These are phyloP conservation scores for honey bee (Apis mellifera) DNA, from an alignment of 1,140 invertebrate genomes.

Conservation along the genomic window Amel_HAv3.1 CM009932.2:10608001-10608500, in stretches of 20 bases:
- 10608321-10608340: not conserved
- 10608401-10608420: constrained; percentile 47
- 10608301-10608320: not conserved
- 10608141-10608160: constrained; percentile 63
- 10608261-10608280: no score
- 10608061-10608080: constrained; percentile 68
- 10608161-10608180: not conserved
- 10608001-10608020: not conserved
- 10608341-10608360: not conserved
- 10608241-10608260: no score
- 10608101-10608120: constrained; percentile 74
- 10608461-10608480: constrained; percentile 37
- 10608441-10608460: constrained; percentile 39
- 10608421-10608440: constrained; percentile 46
- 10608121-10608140: constrained; percentile 62
- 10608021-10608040: constrained; percentile 53
- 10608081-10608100: constrained; percentile 73
- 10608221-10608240: no score
- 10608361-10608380: constrained; percentile 32
- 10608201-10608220: no score
- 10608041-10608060: constrained; percentile 43
- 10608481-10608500: constrained; percentile 19
- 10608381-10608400: constrained; percentile 23
- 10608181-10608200: no score
- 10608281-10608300: no score